Evolutionary conservation across 1,140 invertebrate genomes (phyloP), one percentile per base, ranked within the genome.

Genomic region (Zaprionus vittiger): DNA sequence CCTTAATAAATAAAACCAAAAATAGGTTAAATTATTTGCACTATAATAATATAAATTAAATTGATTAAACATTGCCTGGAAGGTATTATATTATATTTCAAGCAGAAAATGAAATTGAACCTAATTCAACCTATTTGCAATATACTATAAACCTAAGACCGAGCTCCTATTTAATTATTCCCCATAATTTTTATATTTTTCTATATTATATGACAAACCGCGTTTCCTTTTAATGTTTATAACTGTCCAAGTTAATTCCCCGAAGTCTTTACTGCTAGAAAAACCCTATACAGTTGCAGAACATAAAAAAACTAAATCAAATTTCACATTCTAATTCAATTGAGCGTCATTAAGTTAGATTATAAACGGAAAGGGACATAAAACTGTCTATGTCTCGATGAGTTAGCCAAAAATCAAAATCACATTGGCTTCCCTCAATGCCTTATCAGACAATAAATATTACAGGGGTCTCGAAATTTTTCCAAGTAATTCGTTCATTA

Each of bases 401-500:
- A 52, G 47, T 52, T 52, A 24, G 47, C 47, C 47, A 52, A 47
- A 47, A 47, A 41, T 41, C n/a, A n/a, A 52, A 52, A 24, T 52
- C 47, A 24, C 20, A 20, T 52, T 52, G 47, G 4, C 20, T 24
- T 52, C 47, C 47, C 47, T 47, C 15, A 15, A 7, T 4, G 47
- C 20, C 17, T 52, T 52, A 47, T 52, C 47, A 14, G 47, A 52
- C 47, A 52, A 47, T 11, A 47, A n/a, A 9, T 52, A 4, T 20
- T 34, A 34, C 31, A 34, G 3, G 3, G 31, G 9, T 34, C 31
- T 52, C 9, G 47, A 49, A 52, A 17, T 52, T 24, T 52, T 52
- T 20, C 41, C 41, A 47, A 47, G 17, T 47, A 14, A 52, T 11
- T 24, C 7, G 17, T 1, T 11, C 12, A 52, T 52, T 52, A 52